These are phyloP conservation scores for Holotrichia oblita DNA, from an alignment of 1,140 invertebrate genomes.

Conservation along the genomic window DNA sequence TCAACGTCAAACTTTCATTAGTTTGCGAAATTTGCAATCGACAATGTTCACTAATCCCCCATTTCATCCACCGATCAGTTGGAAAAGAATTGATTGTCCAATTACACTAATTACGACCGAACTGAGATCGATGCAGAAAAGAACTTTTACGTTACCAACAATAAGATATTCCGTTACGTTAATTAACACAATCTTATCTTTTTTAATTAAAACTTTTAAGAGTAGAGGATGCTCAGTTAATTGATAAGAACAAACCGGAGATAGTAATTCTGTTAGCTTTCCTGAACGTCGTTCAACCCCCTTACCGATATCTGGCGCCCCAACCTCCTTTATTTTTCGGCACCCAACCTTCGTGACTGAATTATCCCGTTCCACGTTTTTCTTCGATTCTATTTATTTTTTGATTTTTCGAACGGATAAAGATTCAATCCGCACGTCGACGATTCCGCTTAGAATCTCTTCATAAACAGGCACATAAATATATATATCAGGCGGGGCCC, in stretches of 20 bases:
- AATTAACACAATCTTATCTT: slow-evolving; percentile 14
- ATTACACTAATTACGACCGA: slow-evolving; percentile 7
- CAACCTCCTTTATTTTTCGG: neutral
- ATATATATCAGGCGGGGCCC: too few species aligned
- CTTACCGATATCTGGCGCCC: too few species aligned
- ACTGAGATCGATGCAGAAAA: neutral
- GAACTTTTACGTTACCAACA: neutral
- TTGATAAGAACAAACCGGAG: neutral
- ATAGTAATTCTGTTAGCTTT: neutral
- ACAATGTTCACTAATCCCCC: neutral
- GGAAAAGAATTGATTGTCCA: neutral
- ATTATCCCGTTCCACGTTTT: too few species aligned
- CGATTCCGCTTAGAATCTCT: too few species aligned
- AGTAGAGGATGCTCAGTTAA: neutral
- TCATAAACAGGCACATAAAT: too few species aligned
- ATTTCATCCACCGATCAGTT: neutral
- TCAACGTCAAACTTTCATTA: too few species aligned
- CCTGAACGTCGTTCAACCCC: neutral
- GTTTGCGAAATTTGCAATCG: neutral
- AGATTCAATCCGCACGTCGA: too few species aligned
- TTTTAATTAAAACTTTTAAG: slow-evolving; percentile 5
- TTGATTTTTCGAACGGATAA: too few species aligned
- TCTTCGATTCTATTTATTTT: too few species aligned
- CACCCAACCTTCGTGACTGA: neutral
- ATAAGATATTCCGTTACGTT: slow-evolving; percentile 8